phyloP scores from a whole-genome alignment of 1,140 invertebrate species.

The Octopus sinensis region DNA sequence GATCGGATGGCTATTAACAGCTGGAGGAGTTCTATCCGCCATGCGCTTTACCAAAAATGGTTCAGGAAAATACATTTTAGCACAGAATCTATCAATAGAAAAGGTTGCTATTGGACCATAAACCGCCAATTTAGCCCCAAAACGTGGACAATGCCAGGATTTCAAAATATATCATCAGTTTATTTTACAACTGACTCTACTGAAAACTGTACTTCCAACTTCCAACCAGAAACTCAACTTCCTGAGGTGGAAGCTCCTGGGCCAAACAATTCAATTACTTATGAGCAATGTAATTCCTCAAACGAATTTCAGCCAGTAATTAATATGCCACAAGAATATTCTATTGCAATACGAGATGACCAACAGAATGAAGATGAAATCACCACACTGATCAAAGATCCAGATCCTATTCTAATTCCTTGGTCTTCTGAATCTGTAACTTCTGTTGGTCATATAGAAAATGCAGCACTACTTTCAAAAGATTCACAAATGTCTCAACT shows the following conservation, averaged over 20 bases:
- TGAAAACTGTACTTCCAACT: neutral
- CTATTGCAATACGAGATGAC: neutral
- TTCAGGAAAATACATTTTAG: slow-evolving; percentile 43
- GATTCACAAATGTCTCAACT: neutral
- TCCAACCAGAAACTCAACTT: neutral
- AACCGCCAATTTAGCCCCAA: slow-evolving; percentile 34
- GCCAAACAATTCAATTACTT: neutral
- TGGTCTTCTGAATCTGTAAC: slow-evolving; percentile 2
- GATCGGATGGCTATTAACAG: slow-evolving; percentile 42
- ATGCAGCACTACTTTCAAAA: neutral
- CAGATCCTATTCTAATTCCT: neutral
- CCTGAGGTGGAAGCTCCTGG: neutral
- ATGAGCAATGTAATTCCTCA: neutral
- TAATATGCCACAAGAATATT: neutral
- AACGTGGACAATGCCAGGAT: slow-evolving; percentile 33
- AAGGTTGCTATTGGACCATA: slow-evolving; percentile 47
- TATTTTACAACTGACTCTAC: neutral
- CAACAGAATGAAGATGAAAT: neutral
- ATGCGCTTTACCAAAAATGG: slow-evolving; percentile 52
- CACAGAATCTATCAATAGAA: slow-evolving; percentile 34
- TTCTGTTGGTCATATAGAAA: neutral
- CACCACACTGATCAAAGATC: neutral
- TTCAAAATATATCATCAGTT: neutral
- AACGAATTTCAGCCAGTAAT: neutral
- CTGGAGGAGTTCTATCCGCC: slow-evolving; percentile 49